Base-by-base conservation (phyloP, 1,140 invertebrate species). In the Heterodera carotae region DNA sequence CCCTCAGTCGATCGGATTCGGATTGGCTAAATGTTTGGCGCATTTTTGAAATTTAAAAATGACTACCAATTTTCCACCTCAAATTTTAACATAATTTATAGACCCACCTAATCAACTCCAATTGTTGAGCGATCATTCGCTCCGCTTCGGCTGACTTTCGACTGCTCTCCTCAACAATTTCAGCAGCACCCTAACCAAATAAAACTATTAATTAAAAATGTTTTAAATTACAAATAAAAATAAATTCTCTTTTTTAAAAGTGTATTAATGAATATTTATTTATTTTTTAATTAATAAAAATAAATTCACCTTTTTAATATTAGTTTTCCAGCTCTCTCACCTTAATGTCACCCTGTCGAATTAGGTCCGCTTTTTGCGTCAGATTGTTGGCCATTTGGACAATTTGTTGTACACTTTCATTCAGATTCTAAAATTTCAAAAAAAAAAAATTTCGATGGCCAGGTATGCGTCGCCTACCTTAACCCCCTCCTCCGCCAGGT, bases 181-280 rank as follows among this genome's bases (percentile, higher is more conserved):
- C 88, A 59, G 85, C 88, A 48, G 85, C 85, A 73, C 85, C 85
- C 70, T 83, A 59, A n/a, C n/a, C n/a, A n/a, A n/a, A n/a, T n/a
- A n/a, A n/a, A n/a, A n/a, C n/a, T n/a, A n/a, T n/a, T n/a, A n/a
- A n/a, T n/a, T n/a, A n/a, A n/a, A n/a, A n/a, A n/a, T n/a, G n/a
- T n/a, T n/a, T n/a, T n/a, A n/a, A n/a, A n/a, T n/a, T n/a, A n/a
- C n/a, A n/a, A n/a, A n/a, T n/a, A n/a, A n/a, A n/a, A n/a, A n/a
- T n/a, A n/a, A n/a, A n/a, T n/a, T n/a, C n/a, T n/a, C n/a, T n/a
- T n/a, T n/a, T n/a, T n/a, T n/a, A n/a, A n/a, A n/a, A n/a, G n/a
- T n/a, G n/a, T n/a, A n/a, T n/a, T n/a, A n/a, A n/a, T n/a, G n/a
- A n/a, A n/a, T n/a, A n/a, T n/a, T n/a, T n/a, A n/a, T n/a, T n/a